Percentiles rank a stretch among this genome's conserved stretches.
Conservation (phyloP, 2,113 vertebrate species). For the Thomomys bottae region DNA sequence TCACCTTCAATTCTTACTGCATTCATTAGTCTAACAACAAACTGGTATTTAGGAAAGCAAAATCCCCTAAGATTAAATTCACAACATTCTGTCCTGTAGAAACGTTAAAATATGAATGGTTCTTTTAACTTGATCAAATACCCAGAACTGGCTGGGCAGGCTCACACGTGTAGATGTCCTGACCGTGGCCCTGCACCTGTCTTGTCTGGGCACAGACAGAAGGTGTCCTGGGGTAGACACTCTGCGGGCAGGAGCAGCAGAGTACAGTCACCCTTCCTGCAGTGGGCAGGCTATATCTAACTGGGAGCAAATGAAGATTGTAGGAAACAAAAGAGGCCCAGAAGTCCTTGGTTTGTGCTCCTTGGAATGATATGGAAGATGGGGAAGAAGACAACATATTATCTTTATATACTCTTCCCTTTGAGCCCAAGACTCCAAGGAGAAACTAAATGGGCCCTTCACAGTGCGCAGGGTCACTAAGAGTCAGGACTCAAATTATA, state of each 20-base stretch:
- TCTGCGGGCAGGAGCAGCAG: neutral
- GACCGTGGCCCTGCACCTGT: too few relatives aligned
- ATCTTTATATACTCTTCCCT: neutral
- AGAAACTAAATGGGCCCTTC: slow-evolving; percentile 82
- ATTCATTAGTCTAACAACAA: slow-evolving; percentile 47
- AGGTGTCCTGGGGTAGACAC: too few relatives aligned
- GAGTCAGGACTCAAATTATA: slow-evolving; percentile 91
- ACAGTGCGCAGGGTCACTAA: slow-evolving; percentile 85
- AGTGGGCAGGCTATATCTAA: slow-evolving; percentile 51
- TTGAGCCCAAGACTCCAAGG: neutral
- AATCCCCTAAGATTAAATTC: slow-evolving; percentile 32
- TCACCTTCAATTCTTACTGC: slow-evolving; percentile 63
- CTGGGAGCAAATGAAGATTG: slow-evolving; percentile 76
- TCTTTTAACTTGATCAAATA: slow-evolving; percentile 41
- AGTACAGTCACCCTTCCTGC: neutral
- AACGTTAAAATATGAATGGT: slow-evolving; percentile 11
- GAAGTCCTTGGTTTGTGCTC: slow-evolving; percentile 76
- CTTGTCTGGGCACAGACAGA: neutral
- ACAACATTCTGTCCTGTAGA: slow-evolving; percentile 29
- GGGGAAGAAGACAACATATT: neutral
- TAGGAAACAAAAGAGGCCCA: slow-evolving; percentile 80
- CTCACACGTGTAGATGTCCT: neutral
- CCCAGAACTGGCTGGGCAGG: neutral
- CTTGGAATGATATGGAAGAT: slow-evolving; percentile 62
- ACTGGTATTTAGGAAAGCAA: slow-evolving; percentile 65